These are phyloP conservation scores for Sebastolobus alascanus DNA, from an alignment of 2,797 vertebrate species.

Conservation along the genomic window DNA sequence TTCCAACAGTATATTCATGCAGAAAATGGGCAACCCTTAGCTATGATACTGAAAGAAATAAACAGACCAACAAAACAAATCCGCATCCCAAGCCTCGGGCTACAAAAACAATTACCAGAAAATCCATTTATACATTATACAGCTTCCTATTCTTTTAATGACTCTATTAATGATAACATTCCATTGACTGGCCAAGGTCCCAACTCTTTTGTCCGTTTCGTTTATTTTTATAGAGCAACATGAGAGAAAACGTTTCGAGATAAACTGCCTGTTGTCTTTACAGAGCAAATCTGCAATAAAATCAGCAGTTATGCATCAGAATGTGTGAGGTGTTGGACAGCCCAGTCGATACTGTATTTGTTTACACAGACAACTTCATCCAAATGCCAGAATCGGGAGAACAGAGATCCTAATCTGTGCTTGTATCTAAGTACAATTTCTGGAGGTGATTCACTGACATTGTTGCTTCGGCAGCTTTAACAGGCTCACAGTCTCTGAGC, in stretches of 20 bases:
- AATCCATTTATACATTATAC: constrained; percentile 83
- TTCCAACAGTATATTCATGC: constrained; percentile 70
- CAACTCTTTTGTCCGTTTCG: constrained; percentile 51
- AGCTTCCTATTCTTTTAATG: constrained; percentile 80
- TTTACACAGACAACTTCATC: constrained; percentile 16
- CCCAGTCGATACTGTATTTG: constrained; percentile 8
- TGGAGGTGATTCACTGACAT: constrained; percentile 14
- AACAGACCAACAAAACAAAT: constrained; percentile 77
- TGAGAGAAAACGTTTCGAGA: constrained; percentile 32
- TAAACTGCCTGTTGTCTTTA: constrained; percentile 38
- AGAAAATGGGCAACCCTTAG: constrained; percentile 69
- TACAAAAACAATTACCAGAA: constrained; percentile 86
- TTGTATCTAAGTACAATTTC: not conserved
- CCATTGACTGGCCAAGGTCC: constrained; percentile 63
- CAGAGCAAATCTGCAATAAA: constrained; percentile 43
- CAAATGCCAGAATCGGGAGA: constrained; percentile 26
- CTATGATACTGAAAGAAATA: constrained; percentile 77
- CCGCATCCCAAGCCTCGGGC: constrained; percentile 71
- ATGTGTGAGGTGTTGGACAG: constrained; percentile 25
- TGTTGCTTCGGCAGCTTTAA: constrained; percentile 8
- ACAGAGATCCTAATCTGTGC: not conserved
- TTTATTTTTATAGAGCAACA: constrained; percentile 42
- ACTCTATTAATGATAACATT: constrained; percentile 83
- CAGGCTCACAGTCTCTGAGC: constrained; percentile 4
- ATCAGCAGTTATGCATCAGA: constrained; percentile 25